Conservation (phyloP, 2,113 vertebrate genomes). For the Neolamprologus longior region DNA sequence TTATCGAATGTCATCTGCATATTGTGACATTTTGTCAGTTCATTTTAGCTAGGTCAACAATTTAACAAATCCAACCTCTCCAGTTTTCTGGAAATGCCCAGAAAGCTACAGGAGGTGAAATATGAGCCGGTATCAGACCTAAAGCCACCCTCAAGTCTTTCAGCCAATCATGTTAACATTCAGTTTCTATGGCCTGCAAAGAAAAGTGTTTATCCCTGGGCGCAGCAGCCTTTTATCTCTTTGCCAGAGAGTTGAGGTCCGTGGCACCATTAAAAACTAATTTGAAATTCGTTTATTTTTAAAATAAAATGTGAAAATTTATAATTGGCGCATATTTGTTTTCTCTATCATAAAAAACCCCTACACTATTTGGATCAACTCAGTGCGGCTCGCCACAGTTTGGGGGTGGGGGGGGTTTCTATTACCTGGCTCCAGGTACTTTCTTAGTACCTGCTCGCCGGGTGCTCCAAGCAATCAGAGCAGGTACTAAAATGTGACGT, state of each 20-base stretch:
- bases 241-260: neutral
- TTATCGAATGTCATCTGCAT: neutral
- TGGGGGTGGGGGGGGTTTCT: neutral
- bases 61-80: neutral
- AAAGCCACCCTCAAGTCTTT: neutral
- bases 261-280: neutral
- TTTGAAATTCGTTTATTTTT: fast-evolving
- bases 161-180: neutral
- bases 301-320: neutral
- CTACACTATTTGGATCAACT: neutral
- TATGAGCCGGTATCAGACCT: neutral
- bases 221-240: neutral
- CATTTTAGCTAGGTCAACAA: neutral
- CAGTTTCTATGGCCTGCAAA: neutral
- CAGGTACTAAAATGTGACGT: neutral
- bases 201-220: neutral
- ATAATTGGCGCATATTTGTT: neutral
- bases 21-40: neutral
- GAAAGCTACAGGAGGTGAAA: neutral
- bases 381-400: fast-evolving
- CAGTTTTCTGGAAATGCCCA: neutral
- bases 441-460: neutral
- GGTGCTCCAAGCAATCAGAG: neutral
- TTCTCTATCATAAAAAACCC: neutral
- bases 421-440: neutral